Evolutionary conservation across 2,888 invertebrate species (phyloP), one percentile per base, ranked within the genome.

Genomic region (Nymphalis c-album): DNA sequence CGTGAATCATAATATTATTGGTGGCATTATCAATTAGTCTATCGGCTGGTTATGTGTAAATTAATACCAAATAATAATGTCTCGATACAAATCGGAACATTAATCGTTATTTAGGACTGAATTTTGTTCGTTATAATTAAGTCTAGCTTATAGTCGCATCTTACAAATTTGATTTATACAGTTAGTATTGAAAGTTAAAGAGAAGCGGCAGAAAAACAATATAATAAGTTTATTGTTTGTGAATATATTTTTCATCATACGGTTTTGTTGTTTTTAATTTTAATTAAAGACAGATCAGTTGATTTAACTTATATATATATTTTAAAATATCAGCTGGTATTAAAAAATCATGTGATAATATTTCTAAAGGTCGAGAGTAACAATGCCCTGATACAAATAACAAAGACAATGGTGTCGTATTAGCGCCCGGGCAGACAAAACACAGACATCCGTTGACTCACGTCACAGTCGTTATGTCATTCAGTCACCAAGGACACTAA

Each of bases 371-470:
- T 3, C n/a, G n/a, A 18, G n/a, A 55, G 40, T 40, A 40, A 40
- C 57, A 57, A 57, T 57, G 18, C 18, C 13, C 57, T 40, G 40
- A n/a, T 55, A 57, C 63, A 63, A 60, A 63, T 18, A 50, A 66
- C 68, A 68, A 70, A 73, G 66, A 71, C 74, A 74, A 74, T 73
- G 62, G 70, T 65, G 60, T 71, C 73, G 68, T 69, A 68, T 74
- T 63, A 72, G 71, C 71, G 60, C 63, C 68, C 70, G 74, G 60
- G 64, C 73, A 78, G 77, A 79, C 77, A 76, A 73, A 77, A 73
- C 72, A 73, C 74, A 78, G 79, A 76, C 78, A 80, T 83, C 80
- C 80, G 80, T 78, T 82, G 83, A 83, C 68, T 82, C 82, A 82
- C 73, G 71, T 69, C 70, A 73, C 65, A 68, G 66, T 75, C 72